Percentiles rank a stretch among this genome's conserved stretches.
Conservation (phyloP, 2,797 vertebrate species). For the Sphaeramia orbicularis region DNA sequence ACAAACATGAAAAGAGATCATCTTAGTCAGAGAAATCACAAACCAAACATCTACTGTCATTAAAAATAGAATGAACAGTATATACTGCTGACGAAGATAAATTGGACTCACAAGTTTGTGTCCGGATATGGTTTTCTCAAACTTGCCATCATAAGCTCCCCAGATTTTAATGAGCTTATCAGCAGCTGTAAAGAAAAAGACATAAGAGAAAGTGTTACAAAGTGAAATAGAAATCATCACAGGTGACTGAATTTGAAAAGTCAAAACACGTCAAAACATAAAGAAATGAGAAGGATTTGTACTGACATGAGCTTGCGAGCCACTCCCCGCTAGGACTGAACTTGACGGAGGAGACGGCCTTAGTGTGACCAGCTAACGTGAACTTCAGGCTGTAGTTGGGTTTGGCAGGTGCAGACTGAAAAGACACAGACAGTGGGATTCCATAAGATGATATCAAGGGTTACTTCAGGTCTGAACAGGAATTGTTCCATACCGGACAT, state of each 20-base stretch:
- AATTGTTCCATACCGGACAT: no score
- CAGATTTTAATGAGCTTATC: conserved; percentile 99
- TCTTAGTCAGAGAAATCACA: background rate
- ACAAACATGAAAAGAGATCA: no score
- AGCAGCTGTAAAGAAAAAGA: conserved; percentile 86
- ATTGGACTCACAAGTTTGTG: conserved; percentile 94
- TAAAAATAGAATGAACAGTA: background rate
- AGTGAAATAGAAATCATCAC: no score
- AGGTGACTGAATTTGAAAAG: no score
- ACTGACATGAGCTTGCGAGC: conserved; percentile 97
- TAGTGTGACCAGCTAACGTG: conserved; percentile 97
- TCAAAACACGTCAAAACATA: no score
- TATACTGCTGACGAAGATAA: background rate
- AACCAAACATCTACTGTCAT: background rate
- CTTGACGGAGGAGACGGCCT: conserved; percentile 98
- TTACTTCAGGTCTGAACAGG: no score
- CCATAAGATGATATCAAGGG: no score
- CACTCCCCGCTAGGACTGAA: conserved; percentile 99
- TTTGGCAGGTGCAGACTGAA: conserved; percentile 94
- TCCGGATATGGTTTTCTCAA: conserved; percentile 98
- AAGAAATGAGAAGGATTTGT: background rate
- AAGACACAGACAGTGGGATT: conserved; percentile 24
- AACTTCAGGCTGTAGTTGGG: conserved; percentile 98
- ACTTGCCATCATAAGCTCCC: conserved; percentile 98
- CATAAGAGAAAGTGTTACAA: no score